phyloP scores from a whole-genome alignment of 1,140 invertebrate genomes.

The Zaprionus africanus region DNA sequence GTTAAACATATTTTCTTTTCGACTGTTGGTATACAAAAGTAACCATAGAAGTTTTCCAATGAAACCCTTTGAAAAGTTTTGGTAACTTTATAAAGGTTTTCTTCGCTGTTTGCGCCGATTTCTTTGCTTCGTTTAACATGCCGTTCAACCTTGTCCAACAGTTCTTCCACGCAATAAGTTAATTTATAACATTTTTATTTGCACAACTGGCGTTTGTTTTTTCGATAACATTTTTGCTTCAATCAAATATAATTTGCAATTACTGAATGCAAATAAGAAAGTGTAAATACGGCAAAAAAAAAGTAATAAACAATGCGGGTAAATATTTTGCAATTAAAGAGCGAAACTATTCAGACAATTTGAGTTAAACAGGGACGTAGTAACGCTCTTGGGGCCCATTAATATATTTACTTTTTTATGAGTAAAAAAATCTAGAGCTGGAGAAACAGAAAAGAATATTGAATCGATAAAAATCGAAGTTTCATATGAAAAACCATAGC shows the following conservation, averaged over 20 bases:
- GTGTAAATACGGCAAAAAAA: constrained; percentile 2
- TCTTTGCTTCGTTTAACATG: background rate
- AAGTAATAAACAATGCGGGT: background rate
- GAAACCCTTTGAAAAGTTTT: background rate
- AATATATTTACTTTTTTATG: no score
- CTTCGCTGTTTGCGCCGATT: background rate
- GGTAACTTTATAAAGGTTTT: background rate
- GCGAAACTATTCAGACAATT: background rate
- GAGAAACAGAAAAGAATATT: no score
- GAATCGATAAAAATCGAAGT: no score
- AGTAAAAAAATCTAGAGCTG: no score
- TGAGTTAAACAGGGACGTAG: no score
- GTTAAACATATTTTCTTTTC: background rate
- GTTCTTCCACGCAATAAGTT: background rate
- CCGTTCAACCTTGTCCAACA: background rate
- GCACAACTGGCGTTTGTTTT: background rate
- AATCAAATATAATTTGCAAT: constrained; percentile 12
- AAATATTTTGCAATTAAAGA: background rate
- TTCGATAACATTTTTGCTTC: background rate
- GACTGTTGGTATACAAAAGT: background rate
- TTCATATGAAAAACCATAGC: no score
- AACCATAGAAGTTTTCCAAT: background rate
- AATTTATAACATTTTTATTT: background rate
- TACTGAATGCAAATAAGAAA: background rate
- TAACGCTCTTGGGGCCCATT: no score